Evolutionary conservation across 2,113 vertebrate species (phyloP), one percentile per base, ranked within the genome.

Genomic region (Guaruba guarouba): DNA sequence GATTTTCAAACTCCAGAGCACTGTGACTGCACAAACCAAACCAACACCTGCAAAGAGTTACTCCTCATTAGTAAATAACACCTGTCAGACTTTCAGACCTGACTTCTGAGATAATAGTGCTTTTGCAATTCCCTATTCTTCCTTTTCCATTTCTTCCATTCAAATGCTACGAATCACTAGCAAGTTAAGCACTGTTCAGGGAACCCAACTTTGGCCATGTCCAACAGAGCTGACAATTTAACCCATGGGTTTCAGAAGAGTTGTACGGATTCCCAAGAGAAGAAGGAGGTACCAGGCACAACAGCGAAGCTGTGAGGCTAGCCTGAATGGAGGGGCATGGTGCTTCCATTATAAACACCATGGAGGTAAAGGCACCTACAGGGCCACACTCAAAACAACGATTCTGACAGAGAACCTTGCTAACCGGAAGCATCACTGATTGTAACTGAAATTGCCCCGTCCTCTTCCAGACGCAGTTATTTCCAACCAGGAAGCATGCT

Each of bases 21-120:
- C 59, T 10, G 27, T 29, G 80, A 66, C 68, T 1, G 4, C 62
- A 67, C 55, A 68, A 73, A 73, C 37, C 55, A 66, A 79, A 71
- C 9, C 28, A n/a, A 6, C 13, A 17, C 18, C 18, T 0, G 2
- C 13, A 7, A 14, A 69, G 24, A 89, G 55, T 64, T 84, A 37
- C 87, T 84, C 83, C 76, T 84, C 73, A 54, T n/a, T 76, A 88
- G 68, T 23, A 93, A 88, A 87, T 73, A 87, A 35, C 1, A 3
- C 10, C 31, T 3, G 13, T 63, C 73, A 62, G 69, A 69, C 48
- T 52, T 80, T 52, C 49, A 62, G 46, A 43, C 28, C 66, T 20
- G 69, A 59, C 37, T 44, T 81, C 33, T 6, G 28, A 79, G 62
- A 76, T 64, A 84, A 48, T 24, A 24, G 23, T 0, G 4, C 77